Evolutionary conservation across 1,140 invertebrate species (phyloP), one percentile per base, ranked within the genome.

Genomic region (Magallana gigas): DNA sequence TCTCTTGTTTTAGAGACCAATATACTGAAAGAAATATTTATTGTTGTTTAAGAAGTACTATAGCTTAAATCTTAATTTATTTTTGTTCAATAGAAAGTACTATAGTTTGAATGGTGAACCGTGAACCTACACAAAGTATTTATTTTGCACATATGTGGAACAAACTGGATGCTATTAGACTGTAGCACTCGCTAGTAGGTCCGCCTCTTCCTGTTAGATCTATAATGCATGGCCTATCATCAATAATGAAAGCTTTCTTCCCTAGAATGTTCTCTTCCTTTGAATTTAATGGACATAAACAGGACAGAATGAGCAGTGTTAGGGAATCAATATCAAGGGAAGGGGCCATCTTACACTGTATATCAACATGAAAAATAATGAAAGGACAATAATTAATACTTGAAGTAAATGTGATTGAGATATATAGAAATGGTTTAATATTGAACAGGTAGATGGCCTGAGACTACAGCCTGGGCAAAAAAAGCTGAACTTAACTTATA

Each of bases 321-420:
- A 36, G 23, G 68, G 23, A 76, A 76, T 76, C 68, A 76, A 76
- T 76, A 76, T 76, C 68, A 29, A 23, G 68, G 12, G 36, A 76
- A 76, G 12, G 23, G 7, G 36, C 68, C 9, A 9, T 29, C 14
- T 12, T 62, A n/a, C 60, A 16, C 6, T 14, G 60, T 62, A 12
- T 62, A 48, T 48, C 36, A 48, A 48, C 60, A 6, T 12, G 60
- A 12, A 62, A 62, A 62, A 62, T 62, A 16, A 12, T 14, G n/a
- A 23, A 23, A 23, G 23, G 60, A 62, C 60, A n/a, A n/a, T 16
- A 62, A 62, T 62, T n/a, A 48, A 48, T 48, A 5, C 36, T 48
- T 48, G 36, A 48, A 48, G 36, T 48, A 5, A 48, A 48, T 48
- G 36, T 48, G 36, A 48, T 48, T 48, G 1, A 48, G 36, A 48